These are phyloP conservation scores for Tor tambroides DNA, from an alignment of 2,113 vertebrate species.

Conservation along the genomic window DNA sequence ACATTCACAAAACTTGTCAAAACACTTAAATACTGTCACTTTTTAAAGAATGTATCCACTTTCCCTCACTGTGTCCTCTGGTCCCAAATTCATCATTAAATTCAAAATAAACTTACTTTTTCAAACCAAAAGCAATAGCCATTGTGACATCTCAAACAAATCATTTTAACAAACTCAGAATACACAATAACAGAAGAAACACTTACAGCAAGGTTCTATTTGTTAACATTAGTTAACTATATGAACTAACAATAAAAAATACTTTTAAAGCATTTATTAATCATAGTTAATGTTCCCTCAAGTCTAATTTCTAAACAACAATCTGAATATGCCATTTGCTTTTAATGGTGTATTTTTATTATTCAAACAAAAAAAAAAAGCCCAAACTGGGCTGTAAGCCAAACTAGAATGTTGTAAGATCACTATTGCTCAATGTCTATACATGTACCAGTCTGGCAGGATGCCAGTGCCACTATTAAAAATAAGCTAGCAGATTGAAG, in stretches of 20 bases:
- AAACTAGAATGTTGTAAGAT: too few relatives aligned
- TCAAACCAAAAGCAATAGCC: background rate
- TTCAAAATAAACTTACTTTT: background rate
- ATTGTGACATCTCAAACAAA: background rate
- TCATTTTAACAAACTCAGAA: background rate
- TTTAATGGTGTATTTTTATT: too few relatives aligned
- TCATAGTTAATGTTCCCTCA: background rate
- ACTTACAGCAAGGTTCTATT: background rate
- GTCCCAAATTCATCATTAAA: background rate
- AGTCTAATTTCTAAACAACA: background rate
- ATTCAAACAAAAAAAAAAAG: too few relatives aligned
- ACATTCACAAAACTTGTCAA: background rate
- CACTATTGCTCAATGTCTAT: too few relatives aligned
- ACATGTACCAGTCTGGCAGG: too few relatives aligned
- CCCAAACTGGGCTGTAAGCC: too few relatives aligned
- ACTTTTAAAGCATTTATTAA: too few relatives aligned
- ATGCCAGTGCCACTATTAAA: too few relatives aligned
- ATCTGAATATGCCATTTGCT: background rate
- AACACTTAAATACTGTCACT: conserved; percentile 22
- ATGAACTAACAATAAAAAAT: background rate
- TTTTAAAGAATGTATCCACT: conserved; percentile 37
- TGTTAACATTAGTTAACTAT: background rate
- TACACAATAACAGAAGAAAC: background rate
- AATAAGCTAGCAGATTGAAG: too few relatives aligned
- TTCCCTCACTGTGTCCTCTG: background rate